Percentiles rank a stretch among this genome's conserved stretches.
phyloP scores from a whole-genome alignment of 1,140 invertebrate species.

The Drosophila oshimai region DNA sequence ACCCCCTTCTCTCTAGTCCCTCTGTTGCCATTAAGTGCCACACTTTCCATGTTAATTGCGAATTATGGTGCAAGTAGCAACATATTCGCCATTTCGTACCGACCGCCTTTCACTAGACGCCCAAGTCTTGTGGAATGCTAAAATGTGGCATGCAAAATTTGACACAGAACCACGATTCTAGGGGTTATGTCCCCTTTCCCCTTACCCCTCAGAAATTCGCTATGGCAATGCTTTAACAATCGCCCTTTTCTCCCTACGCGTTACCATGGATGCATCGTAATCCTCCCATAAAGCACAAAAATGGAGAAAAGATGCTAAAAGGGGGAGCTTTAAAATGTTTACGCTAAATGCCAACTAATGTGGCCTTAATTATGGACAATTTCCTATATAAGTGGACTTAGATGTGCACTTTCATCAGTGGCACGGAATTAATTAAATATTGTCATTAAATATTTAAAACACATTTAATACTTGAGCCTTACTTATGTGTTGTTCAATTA shows the following conservation, averaged over 20 bases:
- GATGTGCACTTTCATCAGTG: neutral
- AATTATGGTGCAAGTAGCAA: slow-evolving; percentile 18
- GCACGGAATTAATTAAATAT: neutral
- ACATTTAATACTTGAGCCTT: no score
- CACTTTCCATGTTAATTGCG: slow-evolving; percentile 60
- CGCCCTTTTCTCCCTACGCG: neutral
- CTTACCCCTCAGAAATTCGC: neutral
- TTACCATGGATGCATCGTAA: slow-evolving; percentile 18
- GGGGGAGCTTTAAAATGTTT: neutral
- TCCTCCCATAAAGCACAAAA: slow-evolving; percentile 1
- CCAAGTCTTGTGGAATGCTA: neutral
- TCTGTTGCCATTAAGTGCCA: slow-evolving; percentile 17
- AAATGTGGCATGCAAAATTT: slow-evolving; percentile 18
- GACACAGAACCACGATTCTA: neutral
- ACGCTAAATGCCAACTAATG: slow-evolving; percentile 3
- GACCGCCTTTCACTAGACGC: slow-evolving; percentile 3
- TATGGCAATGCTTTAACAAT: neutral
- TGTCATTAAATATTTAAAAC: neutral
- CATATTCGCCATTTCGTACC: slow-evolving; percentile 8
- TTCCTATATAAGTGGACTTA: neutral
- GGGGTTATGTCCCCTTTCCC: neutral
- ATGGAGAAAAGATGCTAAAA: neutral
- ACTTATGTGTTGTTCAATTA: no score
- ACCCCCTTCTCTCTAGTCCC: neutral
- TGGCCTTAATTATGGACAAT: slow-evolving; percentile 2